phyloP scores from a whole-genome alignment of 2,888 invertebrate species.

The Aphidoletes aphidimyza region DNA sequence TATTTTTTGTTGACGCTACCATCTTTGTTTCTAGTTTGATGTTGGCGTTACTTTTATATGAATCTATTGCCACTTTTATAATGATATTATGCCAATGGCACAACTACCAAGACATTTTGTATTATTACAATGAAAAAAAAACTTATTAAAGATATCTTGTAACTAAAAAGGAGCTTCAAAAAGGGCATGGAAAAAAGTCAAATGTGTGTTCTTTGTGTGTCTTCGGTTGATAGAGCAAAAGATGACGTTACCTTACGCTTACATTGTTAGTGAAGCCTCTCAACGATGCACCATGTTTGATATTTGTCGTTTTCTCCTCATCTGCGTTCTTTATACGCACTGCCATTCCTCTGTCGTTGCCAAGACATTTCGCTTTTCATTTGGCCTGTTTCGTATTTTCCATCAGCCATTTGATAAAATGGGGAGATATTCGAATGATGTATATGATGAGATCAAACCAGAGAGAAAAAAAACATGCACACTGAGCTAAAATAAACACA shows the following conservation, averaged over 20 bases:
- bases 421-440: constrained; percentile 54
- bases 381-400: constrained; percentile 27
- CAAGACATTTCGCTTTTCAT: constrained; percentile 7
- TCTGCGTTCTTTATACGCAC: not conserved
- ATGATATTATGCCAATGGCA: constrained; percentile 14
- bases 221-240: not conserved
- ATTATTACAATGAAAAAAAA: not conserved
- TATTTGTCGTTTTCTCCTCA: constrained; percentile 25
- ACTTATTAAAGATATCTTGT: constrained; percentile 22
- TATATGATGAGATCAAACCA: constrained; percentile 51
- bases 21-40: constrained; percentile 35
- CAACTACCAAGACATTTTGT: not conserved
- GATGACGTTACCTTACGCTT: constrained; percentile 18
- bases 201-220: not conserved
- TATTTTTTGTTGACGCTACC: not conserved
- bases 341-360: not conserved
- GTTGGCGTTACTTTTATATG: constrained; percentile 44
- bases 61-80: constrained; percentile 37
- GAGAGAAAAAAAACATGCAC: constrained; percentile 16
- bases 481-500: constrained; percentile 49
- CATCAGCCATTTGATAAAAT: constrained; percentile 53
- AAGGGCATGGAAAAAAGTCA: constrained; percentile 6
- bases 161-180: not conserved
- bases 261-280: not conserved
- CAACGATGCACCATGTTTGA: constrained; percentile 40